A percentile compares a stretch with the other conserved stretches of the same genome.
Evolutionary conservation across 2,113 vertebrate genomes (phyloP).

Genomic region (Nymphicus hollandicus): DNA sequence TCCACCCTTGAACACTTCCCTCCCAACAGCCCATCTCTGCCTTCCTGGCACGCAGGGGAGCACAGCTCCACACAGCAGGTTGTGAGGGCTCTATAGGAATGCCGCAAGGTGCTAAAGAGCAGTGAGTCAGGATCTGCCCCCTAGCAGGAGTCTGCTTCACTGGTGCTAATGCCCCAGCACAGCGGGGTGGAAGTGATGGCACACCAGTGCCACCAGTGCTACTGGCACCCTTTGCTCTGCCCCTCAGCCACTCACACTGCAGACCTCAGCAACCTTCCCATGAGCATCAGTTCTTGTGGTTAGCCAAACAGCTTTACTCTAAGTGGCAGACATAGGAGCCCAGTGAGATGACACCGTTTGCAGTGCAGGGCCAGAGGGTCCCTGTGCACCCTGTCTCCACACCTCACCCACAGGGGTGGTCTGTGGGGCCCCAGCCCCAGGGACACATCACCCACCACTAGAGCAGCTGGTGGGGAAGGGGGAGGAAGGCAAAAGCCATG

Average conservation of each 20-base stretch:
- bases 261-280: background rate
- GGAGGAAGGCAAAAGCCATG: background rate
- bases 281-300: background rate
- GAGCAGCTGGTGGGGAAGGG: background rate
- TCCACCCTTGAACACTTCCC: background rate
- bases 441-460: rapidly evolving
- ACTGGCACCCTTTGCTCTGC: background rate
- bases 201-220: rapidly evolving
- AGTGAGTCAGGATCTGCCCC: background rate
- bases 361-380: background rate
- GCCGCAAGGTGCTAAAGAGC: background rate
- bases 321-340: background rate
- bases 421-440: background rate
- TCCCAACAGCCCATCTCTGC: background rate
- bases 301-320: background rate
- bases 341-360: rapidly evolving
- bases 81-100: background rate
- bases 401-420: no score
- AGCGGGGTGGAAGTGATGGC: rapidly evolving
- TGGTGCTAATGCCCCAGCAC: background rate
- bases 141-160: rapidly evolving
- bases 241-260: background rate
- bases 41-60: background rate
- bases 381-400: background rate
- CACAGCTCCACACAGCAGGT: background rate